Evolutionary conservation across 2,113 vertebrate genomes (phyloP).

Genomic region (Pangasianodon gigas): DNA sequence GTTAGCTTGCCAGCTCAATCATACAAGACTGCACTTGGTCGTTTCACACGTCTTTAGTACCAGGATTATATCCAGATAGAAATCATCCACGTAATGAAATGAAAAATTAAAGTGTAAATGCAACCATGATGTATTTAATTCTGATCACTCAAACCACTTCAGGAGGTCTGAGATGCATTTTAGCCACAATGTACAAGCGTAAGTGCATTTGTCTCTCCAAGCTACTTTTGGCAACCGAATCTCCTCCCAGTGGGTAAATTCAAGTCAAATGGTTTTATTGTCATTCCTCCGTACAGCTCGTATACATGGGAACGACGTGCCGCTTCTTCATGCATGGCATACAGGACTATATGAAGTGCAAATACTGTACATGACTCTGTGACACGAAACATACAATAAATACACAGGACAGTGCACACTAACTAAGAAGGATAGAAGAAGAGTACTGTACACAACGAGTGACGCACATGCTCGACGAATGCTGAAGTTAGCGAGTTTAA

Average conservation of each 20-base stretch:
- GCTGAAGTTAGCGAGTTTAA: not conserved
- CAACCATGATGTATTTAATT: not conserved
- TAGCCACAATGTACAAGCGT: not conserved
- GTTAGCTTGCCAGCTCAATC: not conserved
- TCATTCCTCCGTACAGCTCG: not conserved
- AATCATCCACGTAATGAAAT: not conserved
- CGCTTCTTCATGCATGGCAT: not conserved
- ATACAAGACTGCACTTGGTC: not conserved
- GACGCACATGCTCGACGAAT: not conserved
- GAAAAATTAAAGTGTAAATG: not conserved
- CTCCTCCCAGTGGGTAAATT: not conserved
- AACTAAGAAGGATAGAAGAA: not conserved
- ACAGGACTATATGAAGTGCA: not conserved
- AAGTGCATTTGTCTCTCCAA: not conserved
- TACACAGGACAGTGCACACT: not conserved
- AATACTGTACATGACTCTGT: not conserved
- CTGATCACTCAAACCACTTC: not conserved
- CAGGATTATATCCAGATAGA: not conserved
- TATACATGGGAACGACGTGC: not conserved
- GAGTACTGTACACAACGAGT: not conserved
- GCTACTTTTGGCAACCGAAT: not conserved
- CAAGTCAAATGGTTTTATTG: not conserved
- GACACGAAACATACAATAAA: not conserved
- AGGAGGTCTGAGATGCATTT: constrained; percentile 1
- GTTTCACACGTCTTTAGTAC: not conserved